Conservation (phyloP, 2,113 vertebrate genomes). For the Toxotes jaculatrix region DNA sequence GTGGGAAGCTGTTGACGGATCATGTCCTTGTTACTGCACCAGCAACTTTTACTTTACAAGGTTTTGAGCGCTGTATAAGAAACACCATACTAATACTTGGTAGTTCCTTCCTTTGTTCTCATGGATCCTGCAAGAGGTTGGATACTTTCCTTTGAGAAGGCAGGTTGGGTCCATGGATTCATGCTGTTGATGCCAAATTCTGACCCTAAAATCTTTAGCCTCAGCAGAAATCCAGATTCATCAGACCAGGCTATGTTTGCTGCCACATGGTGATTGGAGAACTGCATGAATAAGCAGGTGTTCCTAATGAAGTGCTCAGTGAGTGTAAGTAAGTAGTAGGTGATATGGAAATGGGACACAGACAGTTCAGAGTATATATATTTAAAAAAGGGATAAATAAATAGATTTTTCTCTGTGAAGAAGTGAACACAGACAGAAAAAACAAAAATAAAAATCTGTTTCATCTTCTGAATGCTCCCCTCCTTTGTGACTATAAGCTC, state of each 20-base stretch:
- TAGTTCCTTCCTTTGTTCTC: too few species aligned
- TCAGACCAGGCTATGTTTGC: not conserved
- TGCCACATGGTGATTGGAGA: too few species aligned
- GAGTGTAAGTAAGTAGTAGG: not conserved
- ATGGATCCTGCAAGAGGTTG: too few species aligned
- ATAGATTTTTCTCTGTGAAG: slow-evolving; percentile 9
- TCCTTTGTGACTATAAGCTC: slow-evolving; percentile 60
- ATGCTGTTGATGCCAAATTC: not conserved
- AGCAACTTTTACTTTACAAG: not conserved
- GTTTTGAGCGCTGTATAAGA: not conserved
- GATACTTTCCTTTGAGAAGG: too few species aligned
- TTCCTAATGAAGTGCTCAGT: not conserved
- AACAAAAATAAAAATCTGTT: slow-evolving; percentile 3
- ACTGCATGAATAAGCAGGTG: not conserved
- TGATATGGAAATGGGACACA: not conserved
- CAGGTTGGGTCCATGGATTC: too few species aligned
- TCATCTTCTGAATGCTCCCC: slow-evolving; percentile 39
- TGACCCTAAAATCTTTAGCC: not conserved
- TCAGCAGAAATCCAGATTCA: not conserved
- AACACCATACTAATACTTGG: too few species aligned
- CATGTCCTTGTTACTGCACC: not conserved
- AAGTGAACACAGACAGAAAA: not conserved
- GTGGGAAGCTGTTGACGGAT: slow-evolving; percentile 5
- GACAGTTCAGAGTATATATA: not conserved
- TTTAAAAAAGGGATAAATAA: too few species aligned